phyloP scores from a whole-genome alignment of 2,888 invertebrate species.

The Petrophora chlorosata region DNA sequence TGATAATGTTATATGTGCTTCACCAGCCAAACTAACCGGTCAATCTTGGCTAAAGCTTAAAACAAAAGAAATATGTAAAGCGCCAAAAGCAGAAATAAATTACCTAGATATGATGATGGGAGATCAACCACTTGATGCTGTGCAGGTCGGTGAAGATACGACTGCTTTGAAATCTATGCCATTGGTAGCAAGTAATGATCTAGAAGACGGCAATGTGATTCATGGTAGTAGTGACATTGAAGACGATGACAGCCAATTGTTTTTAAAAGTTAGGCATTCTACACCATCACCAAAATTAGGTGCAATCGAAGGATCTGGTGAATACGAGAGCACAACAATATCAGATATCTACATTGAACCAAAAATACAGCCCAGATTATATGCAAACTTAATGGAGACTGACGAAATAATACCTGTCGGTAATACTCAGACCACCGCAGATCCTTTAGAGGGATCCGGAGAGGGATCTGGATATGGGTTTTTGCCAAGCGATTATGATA shows the following conservation, averaged over 20 bases:
- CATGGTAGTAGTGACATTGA: constrained; percentile 54
- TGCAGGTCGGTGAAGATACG: constrained; percentile 65
- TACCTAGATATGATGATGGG: constrained; percentile 86
- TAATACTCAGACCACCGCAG: constrained; percentile 56
- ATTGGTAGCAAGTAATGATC: constrained; percentile 60
- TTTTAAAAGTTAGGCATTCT: constrained; percentile 62
- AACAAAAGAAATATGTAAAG: constrained; percentile 80
- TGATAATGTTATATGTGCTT: constrained; percentile 82
- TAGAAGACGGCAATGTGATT: constrained; percentile 72
- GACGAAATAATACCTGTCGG: constrained; percentile 58
- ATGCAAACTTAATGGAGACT: constrained; percentile 43
- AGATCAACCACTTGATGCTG: constrained; percentile 81
- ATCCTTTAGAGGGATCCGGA: constrained; percentile 64
- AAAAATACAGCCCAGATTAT: constrained; percentile 39
- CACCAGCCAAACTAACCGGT: constrained; percentile 78
- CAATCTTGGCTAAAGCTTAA: constrained; percentile 84
- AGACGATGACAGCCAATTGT: constrained; percentile 71
- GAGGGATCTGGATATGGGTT: constrained; percentile 43
- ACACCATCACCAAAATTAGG: constrained; percentile 47
- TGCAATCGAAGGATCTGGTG: constrained; percentile 71
- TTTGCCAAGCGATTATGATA: constrained; percentile 32
- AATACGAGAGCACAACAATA: constrained; percentile 69
- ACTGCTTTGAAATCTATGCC: constrained; percentile 70
- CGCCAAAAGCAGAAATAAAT: constrained; percentile 56
- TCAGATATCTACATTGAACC: constrained; percentile 60